phyloP scores from a whole-genome alignment of 2,113 vertebrate genomes.

The Semicossyphus pulcher region DNA sequence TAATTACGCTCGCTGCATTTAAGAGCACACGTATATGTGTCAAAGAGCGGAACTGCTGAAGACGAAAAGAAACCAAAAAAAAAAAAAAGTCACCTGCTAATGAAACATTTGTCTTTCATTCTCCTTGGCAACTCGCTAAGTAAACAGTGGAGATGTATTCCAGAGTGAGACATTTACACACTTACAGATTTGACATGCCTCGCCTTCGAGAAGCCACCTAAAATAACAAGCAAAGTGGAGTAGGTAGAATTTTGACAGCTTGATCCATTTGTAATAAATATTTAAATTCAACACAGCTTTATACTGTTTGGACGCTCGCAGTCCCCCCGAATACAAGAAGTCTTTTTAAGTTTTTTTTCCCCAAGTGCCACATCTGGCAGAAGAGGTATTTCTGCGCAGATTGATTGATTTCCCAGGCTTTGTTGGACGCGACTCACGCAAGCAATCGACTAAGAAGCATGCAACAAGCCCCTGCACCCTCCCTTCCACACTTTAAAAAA shows the following conservation, averaged over 20 bases:
- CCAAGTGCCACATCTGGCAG: conserved; percentile 74
- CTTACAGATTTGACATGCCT: conserved; percentile 53
- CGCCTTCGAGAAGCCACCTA: conserved; percentile 58
- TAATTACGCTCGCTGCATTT: conserved; percentile 73
- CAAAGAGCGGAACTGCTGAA: conserved; percentile 87
- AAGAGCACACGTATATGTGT: conserved; percentile 63
- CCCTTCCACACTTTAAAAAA: conserved; percentile 22
- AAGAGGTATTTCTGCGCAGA: conserved; percentile 62
- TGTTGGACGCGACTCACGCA: conserved; percentile 66
- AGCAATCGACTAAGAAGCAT: conserved; percentile 69
- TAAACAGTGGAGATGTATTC: conserved; percentile 72
- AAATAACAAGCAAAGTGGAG: conserved; percentile 67
- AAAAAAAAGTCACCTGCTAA: conserved; percentile 80
- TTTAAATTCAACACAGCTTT: conserved; percentile 55
- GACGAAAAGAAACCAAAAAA: conserved; percentile 73
- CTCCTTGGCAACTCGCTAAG: conserved; percentile 76
- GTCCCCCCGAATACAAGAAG: conserved; percentile 42
- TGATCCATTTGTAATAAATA: conserved; percentile 69
- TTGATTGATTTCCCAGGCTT: conserved; percentile 80
- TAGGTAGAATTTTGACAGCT: conserved; percentile 63
- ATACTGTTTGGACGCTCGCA: conserved; percentile 44
- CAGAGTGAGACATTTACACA: conserved; percentile 53
- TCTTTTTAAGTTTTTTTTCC: conserved; percentile 62
- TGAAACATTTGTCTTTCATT: conserved; percentile 80
- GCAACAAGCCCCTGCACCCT: conserved; percentile 50